Base-by-base conservation (phyloP, 1,140 invertebrate species). In the Sminthurinus signatus region DNA sequence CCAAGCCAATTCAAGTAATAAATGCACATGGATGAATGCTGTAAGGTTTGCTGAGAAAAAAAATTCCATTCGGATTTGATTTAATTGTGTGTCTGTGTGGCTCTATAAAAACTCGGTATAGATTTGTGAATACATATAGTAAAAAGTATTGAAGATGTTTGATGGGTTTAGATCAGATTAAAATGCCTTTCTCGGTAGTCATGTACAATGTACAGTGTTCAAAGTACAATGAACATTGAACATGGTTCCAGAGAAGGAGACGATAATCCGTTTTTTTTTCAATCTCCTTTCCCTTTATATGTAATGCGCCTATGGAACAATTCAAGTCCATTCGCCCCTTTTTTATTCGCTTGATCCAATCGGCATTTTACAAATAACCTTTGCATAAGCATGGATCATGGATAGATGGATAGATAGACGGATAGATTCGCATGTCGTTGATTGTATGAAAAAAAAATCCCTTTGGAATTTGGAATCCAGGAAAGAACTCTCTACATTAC, bases 101-200 rank as follows among this genome's bases (percentile, higher is more conserved):
- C 36, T 39, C 17, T 10, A 10, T 39, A 17, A 10, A 17, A 39
- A 10, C 36, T n/a, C n/a, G n/a, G n/a, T n/a, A n/a, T n/a, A n/a
- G n/a, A n/a, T n/a, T n/a, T n/a, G n/a, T n/a, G 36, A 39, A 17
- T 39, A 17, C 17, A 17, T n/a, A 21, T 46, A 21, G 5, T 46
- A 19, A n/a, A 46, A 46, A 46, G 15, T 23, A 31, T 48, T 51
- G 43, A 46, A 36, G 58, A 50, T 60, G 32, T 60, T 50, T 31
- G 36, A 32, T 59, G 25, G 43, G 48, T 25, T 50, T 42, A 29
- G 50, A 62, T 62, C 39, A 44, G 46, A 60, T 32, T 60, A 60
- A 62, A 62, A 62, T 62, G 60, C 60, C 50, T 62, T 62, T 62
- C 36, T 39, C 32, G 48, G 36, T 42, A 27, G 42, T 58, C 56